Base-by-base conservation (phyloP, 1,140 invertebrate genomes). In the Meloidogyne hapla region DNA sequence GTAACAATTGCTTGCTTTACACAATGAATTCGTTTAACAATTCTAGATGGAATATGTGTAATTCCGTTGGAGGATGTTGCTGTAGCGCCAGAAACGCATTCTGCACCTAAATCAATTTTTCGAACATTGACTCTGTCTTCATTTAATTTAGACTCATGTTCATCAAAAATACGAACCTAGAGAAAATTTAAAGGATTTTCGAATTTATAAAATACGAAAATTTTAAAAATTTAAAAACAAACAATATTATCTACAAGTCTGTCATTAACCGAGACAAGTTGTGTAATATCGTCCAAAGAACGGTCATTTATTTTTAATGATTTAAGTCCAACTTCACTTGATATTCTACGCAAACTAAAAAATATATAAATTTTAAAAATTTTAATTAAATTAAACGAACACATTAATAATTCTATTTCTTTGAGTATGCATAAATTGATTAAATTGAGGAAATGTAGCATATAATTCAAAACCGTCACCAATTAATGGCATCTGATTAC, bases 1-100 rank as follows among this genome's bases (percentile, higher is more conserved):
- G 56, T 23, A 93, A 92, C 6, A 91, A 91, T 26, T 88, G 86
- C 13, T 92, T 90, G 1, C 65, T 67, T 33, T n/a, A 23, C 28
- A 67, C 15, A 38, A 8, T 33, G 0, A 66, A 13, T 66, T n/a
- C 65, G 40, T 33, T 23, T 42, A 38, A 38, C 8, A 42, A 25
- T 38, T 67, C 6, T 42, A 38, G 23, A 28, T 63, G 21, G 13
- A 73, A 38, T 33, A 33, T 33, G 33, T 6, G 33, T 33, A 33
- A 6, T 61, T 12, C 62, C 13, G 8, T 4, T 28, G 21, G 28
- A 38, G 6, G 26, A 69, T 23, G 21, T 74, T 40, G 74, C 6
- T 25, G 25, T 69, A 23, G 70, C 18, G 38, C 75, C 66, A 9
- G 42, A 48, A 42, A 77, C 61, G 13, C 33, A n/a, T 61, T 77